A percentile compares a stretch with the other conserved stretches of the same genome.
Evolutionary conservation across 2,113 vertebrate species (phyloP).

Genomic region (Mesocricetus auratus): DNA sequence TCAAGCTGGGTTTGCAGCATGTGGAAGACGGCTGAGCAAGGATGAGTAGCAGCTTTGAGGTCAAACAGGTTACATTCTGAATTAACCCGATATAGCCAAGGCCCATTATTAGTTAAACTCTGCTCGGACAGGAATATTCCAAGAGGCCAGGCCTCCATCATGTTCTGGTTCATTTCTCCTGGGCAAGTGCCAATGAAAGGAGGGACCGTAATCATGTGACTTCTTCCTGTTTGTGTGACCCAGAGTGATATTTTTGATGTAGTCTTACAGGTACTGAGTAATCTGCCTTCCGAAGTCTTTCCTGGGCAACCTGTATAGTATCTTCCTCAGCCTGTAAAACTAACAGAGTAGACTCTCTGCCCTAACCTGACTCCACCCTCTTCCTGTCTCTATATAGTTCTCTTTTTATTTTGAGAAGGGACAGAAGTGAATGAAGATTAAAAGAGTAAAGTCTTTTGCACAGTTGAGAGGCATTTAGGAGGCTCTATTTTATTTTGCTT

Average conservation of each 20-base stretch:
- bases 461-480: background rate
- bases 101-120: background rate
- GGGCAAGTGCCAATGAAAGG: background rate
- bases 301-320: background rate
- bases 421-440: background rate
- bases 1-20: no score
- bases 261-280: background rate
- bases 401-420: background rate
- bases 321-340: background rate
- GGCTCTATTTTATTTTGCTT: slow-evolving; percentile 1
- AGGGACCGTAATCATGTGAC: background rate
- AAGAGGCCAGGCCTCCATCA: background rate
- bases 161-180: background rate
- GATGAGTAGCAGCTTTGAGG: background rate
- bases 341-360: background rate
- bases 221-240: background rate
- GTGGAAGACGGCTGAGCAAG: background rate
- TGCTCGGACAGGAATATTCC: background rate
- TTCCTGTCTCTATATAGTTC: background rate
- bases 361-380: accelerated
- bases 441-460: background rate
- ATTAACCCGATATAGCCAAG: background rate
- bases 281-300: background rate
- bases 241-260: background rate
- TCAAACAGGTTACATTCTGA: background rate